A percentile compares a stretch with the other conserved stretches of the same genome.
Evolutionary conservation across 2,113 vertebrate species (phyloP).

Genomic region (Delphinus delphis): DNA sequence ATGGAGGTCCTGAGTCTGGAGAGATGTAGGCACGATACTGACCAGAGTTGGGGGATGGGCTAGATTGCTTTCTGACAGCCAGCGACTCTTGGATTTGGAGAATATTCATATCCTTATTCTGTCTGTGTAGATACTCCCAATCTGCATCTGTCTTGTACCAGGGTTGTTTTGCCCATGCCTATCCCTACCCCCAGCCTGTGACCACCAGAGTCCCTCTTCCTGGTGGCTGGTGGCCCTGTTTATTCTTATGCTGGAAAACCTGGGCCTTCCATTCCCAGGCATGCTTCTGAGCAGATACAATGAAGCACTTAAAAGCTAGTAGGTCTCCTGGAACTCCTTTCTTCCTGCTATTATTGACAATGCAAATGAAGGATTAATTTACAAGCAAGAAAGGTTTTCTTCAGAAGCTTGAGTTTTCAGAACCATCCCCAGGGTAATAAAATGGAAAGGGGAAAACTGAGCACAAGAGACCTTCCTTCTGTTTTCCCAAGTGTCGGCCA

Average conservation of each 20-base stretch:
- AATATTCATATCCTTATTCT: not conserved
- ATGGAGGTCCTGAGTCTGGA: not conserved
- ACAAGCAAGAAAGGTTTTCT: slow-evolving; percentile 63
- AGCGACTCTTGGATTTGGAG: not conserved
- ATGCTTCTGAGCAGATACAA: not conserved
- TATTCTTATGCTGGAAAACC: not conserved
- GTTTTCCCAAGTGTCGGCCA: not conserved
- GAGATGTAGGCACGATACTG: not conserved
- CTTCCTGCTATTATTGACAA: slow-evolving; percentile 70
- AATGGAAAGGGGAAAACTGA: slow-evolving; percentile 64
- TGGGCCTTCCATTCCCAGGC: not conserved
- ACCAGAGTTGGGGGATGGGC: not conserved
- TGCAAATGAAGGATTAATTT: slow-evolving; percentile 78
- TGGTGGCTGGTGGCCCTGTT: not conserved
- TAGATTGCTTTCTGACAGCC: not conserved
- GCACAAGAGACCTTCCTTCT: slow-evolving; percentile 27
- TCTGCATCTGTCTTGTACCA: not conserved
- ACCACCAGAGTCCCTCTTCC: not conserved
- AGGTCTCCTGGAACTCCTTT: slow-evolving; percentile 64
- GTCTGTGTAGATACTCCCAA: not conserved
- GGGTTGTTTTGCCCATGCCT: not conserved
- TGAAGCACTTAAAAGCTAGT: slow-evolving; percentile 56
- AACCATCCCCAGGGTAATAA: slow-evolving; percentile 67
- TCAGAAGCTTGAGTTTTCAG: slow-evolving; percentile 70
- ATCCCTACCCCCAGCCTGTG: not conserved